Conservation (phyloP, 2,113 vertebrate species). For the Manacus vitellinus region DNA sequence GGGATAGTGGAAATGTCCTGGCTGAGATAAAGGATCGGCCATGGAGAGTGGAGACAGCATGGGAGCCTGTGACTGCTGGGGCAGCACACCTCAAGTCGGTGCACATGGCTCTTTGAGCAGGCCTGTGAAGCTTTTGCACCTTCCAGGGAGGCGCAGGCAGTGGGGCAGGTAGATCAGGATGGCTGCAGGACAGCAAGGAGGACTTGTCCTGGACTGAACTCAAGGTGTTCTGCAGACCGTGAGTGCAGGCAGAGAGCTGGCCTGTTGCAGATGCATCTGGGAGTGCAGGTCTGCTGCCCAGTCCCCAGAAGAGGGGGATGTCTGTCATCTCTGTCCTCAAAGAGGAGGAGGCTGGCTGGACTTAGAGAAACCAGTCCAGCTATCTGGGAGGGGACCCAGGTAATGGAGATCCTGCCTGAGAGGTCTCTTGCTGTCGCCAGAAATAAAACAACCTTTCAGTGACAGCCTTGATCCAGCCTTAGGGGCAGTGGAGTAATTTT, state of each 20-base stretch:
- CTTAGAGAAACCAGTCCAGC: not conserved
- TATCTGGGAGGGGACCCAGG: not conserved
- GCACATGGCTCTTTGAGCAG: accelerated
- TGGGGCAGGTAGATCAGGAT: not conserved
- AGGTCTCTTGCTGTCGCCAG: not conserved
- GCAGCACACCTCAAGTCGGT: accelerated
- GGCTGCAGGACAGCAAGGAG: not conserved
- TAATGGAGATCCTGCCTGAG: not conserved
- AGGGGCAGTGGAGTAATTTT: not conserved
- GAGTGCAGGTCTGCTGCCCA: not conserved
- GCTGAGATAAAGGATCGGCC: not conserved
- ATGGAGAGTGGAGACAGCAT: not conserved
- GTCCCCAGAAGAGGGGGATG: not conserved
- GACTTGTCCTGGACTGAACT: not conserved
- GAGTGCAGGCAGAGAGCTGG: not conserved
- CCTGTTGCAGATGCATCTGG: not conserved
- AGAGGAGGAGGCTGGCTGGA: not conserved
- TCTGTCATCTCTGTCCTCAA: not conserved
- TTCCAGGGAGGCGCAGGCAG: not conserved
- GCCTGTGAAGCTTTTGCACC: not conserved
- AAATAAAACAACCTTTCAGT: not conserved
- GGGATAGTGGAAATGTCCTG: not conserved
- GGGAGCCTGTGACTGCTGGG: not conserved
- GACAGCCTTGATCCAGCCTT: not conserved
- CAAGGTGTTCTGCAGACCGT: not conserved